Percentiles rank a stretch among this genome's conserved stretches.
These are phyloP conservation scores for Murina feae DNA, from an alignment of 2,113 vertebrate species.

Conservation along the genomic window DNA sequence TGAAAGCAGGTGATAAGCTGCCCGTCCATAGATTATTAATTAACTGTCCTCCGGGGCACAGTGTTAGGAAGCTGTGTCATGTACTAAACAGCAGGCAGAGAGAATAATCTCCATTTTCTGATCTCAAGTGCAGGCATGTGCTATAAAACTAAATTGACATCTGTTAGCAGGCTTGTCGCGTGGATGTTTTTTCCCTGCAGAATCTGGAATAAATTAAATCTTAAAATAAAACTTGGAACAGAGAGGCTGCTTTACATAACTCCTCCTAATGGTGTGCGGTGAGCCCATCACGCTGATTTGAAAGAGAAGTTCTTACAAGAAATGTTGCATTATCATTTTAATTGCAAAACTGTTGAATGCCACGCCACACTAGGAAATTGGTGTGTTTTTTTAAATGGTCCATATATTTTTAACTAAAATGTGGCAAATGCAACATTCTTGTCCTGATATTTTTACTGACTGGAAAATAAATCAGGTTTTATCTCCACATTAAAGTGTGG, in stretches of 20 bases:
- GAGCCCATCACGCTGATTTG: constrained; percentile 49
- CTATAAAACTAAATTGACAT: constrained; percentile 73
- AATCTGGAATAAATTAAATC: constrained; percentile 73
- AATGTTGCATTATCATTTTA: constrained; percentile 60
- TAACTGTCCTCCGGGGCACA: constrained; percentile 38
- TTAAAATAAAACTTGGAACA: constrained; percentile 73
- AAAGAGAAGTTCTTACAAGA: constrained; percentile 41
- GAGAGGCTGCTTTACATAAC: constrained; percentile 69
- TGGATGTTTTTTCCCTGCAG: constrained; percentile 52
- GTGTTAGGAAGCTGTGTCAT: constrained; percentile 13
- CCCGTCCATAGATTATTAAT: constrained; percentile 61
- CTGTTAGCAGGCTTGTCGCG: constrained; percentile 66
- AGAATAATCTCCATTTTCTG: constrained; percentile 51
- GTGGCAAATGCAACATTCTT: constrained; percentile 17
- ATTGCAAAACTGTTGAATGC: constrained; percentile 56
- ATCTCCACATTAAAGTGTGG: constrained; percentile 13
- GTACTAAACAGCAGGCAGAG: constrained; percentile 67
- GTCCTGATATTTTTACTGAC: neutral
- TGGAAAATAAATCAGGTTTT: constrained; percentile 45
- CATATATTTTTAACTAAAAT: constrained; percentile 47
- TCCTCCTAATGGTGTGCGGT: constrained; percentile 65
- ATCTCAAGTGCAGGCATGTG: constrained; percentile 59
- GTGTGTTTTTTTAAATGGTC: constrained; percentile 24
- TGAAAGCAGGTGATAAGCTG: constrained; percentile 47
- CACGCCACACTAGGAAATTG: constrained; percentile 32